Evolutionary conservation across 2,888 invertebrate genomes (phyloP).

Genomic region (Nymphalis polychloros): DNA sequence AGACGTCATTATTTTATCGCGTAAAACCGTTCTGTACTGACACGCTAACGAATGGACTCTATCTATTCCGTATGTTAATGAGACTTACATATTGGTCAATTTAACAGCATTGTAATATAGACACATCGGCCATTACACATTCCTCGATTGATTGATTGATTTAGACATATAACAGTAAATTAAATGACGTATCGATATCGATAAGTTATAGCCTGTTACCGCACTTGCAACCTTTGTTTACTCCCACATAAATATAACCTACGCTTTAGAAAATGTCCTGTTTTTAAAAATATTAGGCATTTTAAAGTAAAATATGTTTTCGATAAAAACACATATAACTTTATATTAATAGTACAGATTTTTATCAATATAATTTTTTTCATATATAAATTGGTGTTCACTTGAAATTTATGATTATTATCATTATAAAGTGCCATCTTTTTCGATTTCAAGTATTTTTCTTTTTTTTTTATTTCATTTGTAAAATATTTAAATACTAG

Average conservation of each 20-base stretch:
- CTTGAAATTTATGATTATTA: no score
- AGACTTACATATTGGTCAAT: constrained; percentile 57
- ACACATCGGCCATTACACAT: constrained; percentile 58
- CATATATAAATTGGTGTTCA: no score
- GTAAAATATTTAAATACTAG: no score
- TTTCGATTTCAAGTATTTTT: no score
- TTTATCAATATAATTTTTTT: no score
- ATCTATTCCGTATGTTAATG: constrained; percentile 62
- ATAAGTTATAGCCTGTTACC: constrained; percentile 32
- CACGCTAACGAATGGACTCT: constrained; percentile 41
- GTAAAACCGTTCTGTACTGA: constrained; percentile 27
- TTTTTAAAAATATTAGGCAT: constrained; percentile 1
- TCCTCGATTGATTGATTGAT: constrained; percentile 65
- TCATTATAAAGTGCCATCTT: no score
- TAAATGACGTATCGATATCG: constrained; percentile 40
- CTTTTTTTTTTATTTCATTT: no score
- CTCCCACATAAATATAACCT: constrained; percentile 1
- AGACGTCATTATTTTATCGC: constrained; percentile 39
- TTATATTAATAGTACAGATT: no score
- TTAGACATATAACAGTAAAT: constrained; percentile 59
- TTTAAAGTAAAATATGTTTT: neutral
- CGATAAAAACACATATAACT: neutral
- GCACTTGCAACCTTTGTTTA: constrained; percentile 18
- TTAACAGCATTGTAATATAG: constrained; percentile 61
- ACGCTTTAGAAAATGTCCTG: neutral